Conservation (phyloP, 2,888 invertebrate species). For the Ectropis crepuscularia region DNA sequence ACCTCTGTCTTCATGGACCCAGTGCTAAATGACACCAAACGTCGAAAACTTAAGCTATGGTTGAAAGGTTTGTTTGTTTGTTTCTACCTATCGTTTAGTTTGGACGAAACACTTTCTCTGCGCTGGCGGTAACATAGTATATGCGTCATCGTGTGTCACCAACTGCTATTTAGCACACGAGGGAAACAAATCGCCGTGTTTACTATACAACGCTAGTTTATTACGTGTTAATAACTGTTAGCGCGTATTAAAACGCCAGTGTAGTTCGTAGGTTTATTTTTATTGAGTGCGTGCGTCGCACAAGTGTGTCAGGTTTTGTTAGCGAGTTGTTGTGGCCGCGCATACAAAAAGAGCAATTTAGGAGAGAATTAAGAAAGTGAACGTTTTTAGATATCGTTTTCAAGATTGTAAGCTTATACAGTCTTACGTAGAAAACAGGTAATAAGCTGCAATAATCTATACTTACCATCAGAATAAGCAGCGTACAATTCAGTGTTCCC, state of each 20-base stretch:
- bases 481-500: too few relatives aligned
- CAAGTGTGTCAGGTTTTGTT: constrained; percentile 60
- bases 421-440: too few relatives aligned
- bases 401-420: background rate
- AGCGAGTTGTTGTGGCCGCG: constrained; percentile 52
- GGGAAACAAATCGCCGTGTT: constrained; percentile 25
- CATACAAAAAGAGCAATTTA: constrained; percentile 63
- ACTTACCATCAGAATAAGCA: too few relatives aligned
- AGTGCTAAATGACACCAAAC: too few relatives aligned
- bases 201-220: constrained; percentile 40
- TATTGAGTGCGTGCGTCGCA: constrained; percentile 21
- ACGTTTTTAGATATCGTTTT: constrained; percentile 42
- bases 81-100: constrained; percentile 47
- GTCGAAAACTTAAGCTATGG: too few relatives aligned
- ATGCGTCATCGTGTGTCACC: constrained; percentile 50
- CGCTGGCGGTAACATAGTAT: constrained; percentile 1
- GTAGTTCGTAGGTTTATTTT: constrained; percentile 37
- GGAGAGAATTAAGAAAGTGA: constrained; percentile 70
- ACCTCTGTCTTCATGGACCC: too few relatives aligned
- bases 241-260: constrained; percentile 42
- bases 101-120: constrained; percentile 59
- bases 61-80: too few relatives aligned
- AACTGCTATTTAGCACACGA: constrained; percentile 23
- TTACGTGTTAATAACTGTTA: constrained; percentile 2
- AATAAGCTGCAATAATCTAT: too few relatives aligned